Evolutionary conservation across 2,797 vertebrate species (phyloP).

Genomic region (Mus spretus): DNA sequence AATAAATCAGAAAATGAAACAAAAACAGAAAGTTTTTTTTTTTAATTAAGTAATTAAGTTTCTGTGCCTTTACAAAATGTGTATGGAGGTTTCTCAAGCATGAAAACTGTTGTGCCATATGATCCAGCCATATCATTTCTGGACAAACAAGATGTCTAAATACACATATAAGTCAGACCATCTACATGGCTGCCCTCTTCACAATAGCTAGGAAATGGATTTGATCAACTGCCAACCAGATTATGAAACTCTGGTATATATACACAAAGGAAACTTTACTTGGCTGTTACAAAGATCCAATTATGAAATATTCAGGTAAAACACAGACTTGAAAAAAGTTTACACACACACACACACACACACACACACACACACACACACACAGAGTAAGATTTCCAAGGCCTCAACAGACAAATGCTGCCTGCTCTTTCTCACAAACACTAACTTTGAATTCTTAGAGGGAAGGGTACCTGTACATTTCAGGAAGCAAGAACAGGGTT

Average conservation of each 20-base stretch:
- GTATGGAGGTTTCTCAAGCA: not conserved
- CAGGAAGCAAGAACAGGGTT: not conserved
- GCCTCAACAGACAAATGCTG: not conserved
- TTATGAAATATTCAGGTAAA: not conserved
- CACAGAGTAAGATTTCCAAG: not conserved
- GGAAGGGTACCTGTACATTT: not conserved
- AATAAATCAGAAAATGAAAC: not conserved
- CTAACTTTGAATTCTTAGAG: not conserved
- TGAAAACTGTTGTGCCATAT: not conserved
- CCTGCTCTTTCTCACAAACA: too few relatives aligned
- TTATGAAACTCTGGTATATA: not conserved
- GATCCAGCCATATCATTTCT: not conserved
- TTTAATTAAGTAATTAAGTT: not conserved
- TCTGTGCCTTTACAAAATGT: not conserved
- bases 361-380: too few relatives aligned
- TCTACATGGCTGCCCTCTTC: not conserved
- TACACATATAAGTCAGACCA: not conserved
- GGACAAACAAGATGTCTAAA: not conserved
- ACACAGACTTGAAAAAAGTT: not conserved
- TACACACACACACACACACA: too few relatives aligned
- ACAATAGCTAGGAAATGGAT: not conserved
- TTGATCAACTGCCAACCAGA: not conserved
- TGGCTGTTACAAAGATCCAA: too few relatives aligned
- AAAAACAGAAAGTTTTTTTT: not conserved
- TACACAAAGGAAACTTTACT: not conserved